These are phyloP conservation scores for Paralvinella palmiformis DNA, from an alignment of 1,140 invertebrate genomes.

Conservation along the genomic window DNA sequence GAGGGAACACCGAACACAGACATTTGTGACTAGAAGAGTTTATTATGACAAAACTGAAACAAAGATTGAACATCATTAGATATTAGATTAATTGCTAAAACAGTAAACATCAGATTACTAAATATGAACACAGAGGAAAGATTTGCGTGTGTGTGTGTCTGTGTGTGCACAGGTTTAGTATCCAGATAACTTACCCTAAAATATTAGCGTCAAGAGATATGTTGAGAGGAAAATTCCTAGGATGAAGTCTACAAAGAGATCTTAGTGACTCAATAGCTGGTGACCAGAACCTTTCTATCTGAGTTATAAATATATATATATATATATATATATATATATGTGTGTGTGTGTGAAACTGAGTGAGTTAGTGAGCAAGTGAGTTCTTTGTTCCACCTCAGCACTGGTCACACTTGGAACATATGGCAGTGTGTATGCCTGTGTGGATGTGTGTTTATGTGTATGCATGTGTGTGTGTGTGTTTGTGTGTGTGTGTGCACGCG, in stretches of 20 bases:
- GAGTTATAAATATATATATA: slow-evolving; percentile 53
- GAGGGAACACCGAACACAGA: no score
- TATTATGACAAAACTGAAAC: background rate
- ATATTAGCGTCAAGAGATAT: slow-evolving; percentile 36
- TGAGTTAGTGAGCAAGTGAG: background rate
- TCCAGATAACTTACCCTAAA: slow-evolving; percentile 30
- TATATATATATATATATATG: slow-evolving; percentile 3
- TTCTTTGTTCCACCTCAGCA: background rate
- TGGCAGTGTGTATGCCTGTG: background rate
- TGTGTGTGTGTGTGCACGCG: no score
- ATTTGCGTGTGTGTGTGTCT: background rate
- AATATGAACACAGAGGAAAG: background rate
- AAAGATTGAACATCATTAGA: background rate
- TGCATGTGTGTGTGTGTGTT: background rate
- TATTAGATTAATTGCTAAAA: background rate
- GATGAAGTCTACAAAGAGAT: slow-evolving; percentile 25
- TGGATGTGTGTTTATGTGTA: background rate
- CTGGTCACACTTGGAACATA: background rate
- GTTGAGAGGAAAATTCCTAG: slow-evolving; percentile 32
- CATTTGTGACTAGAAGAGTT: background rate
- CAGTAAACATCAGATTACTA: background rate
- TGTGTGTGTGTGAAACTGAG: background rate
- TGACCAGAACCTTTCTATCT: slow-evolving; percentile 64
- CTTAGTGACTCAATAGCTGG: slow-evolving; percentile 61
- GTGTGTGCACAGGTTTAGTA: background rate